Base-by-base conservation (phyloP, 2,888 invertebrate species). In the Mythimna albipuncta region DNA sequence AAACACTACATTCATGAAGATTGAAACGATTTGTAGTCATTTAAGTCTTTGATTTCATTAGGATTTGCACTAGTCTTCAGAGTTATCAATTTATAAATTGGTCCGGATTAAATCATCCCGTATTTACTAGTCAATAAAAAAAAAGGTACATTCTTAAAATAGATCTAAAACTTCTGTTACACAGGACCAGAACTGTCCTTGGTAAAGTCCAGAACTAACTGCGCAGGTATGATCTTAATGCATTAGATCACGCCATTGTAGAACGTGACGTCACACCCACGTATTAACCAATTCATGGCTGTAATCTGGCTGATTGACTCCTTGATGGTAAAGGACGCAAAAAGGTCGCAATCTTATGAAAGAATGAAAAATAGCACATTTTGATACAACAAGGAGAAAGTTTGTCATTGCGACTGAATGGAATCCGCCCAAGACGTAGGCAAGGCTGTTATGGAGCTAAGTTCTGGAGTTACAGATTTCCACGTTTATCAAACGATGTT, bases 271-370 rank as follows among this genome's bases (percentile, higher is more conserved):
- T 80, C 61, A 74, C 65, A 11, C 35, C 3, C 11, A 6, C 13
- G 26, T 38, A 55, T 77, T 66, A 80, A 80, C 75, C 55, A 76
- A 65, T 76, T 76, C 19, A 75, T 38, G 11, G 2, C 26, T 19
- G 32, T 16, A 6, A 32, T 58, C 19, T 11, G 21, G 19, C 26
- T 38, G 35, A 21, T 70, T 58, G 50, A n/a, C 16, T 62, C 11
- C n/a, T 26, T n/a, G 26, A 38, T 47, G n/a, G 11, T 21, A 16
- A 47, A 58, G 7, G 26, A 0, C 11, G 19, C 41, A 69, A 69
- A 41, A 41, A 50, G 13, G 2, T 6, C 16, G 32, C 13, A 6
- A 11, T 55, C 11, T 6, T 5, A 44, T 11, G 44, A 11, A 13
- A 11, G 11, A 11, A 44, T 44, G 13, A 44, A 44, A 44, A 44